phyloP scores from a whole-genome alignment of 2,888 invertebrate genomes.

The Apeira syringaria region DNA sequence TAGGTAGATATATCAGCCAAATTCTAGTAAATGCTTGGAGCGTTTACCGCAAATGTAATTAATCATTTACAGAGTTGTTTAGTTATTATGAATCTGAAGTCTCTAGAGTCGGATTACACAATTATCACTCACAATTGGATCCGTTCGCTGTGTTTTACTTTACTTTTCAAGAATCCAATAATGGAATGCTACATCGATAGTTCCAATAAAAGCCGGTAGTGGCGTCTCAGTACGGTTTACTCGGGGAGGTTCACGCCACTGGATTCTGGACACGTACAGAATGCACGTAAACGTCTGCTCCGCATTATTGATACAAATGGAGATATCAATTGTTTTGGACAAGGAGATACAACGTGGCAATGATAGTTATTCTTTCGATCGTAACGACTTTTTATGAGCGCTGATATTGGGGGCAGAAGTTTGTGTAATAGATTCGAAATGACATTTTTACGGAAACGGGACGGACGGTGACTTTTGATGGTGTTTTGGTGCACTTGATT shows the following conservation, averaged over 20 bases:
- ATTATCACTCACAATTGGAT: conserved; percentile 17
- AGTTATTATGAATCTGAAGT: conserved; percentile 2
- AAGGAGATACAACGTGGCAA: conserved; percentile 71
- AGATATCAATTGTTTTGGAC: conserved; percentile 82
- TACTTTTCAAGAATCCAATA: conserved; percentile 23
- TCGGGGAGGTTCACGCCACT: conserved; percentile 48
- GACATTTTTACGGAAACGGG: conserved; percentile 56
- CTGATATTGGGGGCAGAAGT: conserved; percentile 55
- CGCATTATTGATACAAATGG: conserved; percentile 83
- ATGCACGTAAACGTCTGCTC: conserved; percentile 77
- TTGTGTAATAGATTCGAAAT: conserved; percentile 50
- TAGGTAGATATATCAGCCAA: no score
- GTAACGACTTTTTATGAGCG: conserved; percentile 55
- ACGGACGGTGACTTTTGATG: conserved; percentile 49
- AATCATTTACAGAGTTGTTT: conserved; percentile 5
- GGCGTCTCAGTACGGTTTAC: conserved; percentile 34
- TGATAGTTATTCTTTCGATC: conserved; percentile 63
- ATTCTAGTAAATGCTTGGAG: no score
- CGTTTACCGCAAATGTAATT: no score
- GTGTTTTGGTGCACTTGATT: no score
- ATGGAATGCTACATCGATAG: conserved; percentile 43
- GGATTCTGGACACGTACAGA: conserved; percentile 73
- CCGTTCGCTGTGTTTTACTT: conserved; percentile 3
- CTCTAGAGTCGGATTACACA: conserved; percentile 14
- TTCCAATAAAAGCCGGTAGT: conserved; percentile 59